Percentiles rank a stretch among this genome's conserved stretches.
Evolutionary conservation across 2,797 vertebrate genomes (phyloP).

Genomic region (Anguilla anguilla): DNA sequence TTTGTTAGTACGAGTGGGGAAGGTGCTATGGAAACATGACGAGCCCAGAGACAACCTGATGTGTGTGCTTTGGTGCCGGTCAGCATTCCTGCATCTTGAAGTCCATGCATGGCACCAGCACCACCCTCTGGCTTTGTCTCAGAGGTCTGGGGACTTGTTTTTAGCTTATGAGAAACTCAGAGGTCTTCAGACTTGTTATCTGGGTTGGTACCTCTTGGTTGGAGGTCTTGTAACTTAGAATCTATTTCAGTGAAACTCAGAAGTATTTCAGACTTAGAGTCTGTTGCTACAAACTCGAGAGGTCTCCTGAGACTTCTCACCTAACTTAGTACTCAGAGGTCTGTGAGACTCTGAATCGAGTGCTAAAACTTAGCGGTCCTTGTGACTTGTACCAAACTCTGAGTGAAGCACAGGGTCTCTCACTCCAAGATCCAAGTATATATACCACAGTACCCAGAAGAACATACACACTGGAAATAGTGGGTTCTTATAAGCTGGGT

Average conservation of each 20-base stretch:
- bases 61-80: not conserved
- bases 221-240: too few species aligned
- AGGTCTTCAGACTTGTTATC: too few species aligned
- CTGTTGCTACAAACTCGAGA: not conserved
- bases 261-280: too few species aligned
- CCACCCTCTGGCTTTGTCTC: not conserved
- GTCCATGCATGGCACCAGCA: not conserved
- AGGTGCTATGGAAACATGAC: not conserved
- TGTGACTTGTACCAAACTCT: not conserved
- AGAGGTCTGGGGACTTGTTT: not conserved
- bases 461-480: too few species aligned
- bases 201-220: too few species aligned
- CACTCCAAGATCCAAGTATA: too few species aligned
- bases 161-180: not conserved
- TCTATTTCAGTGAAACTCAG: not conserved
- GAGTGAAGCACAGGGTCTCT: too few species aligned
- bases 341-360: not conserved
- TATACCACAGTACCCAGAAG: too few species aligned
- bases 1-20: not conserved
- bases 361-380: not conserved
- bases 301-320: not conserved
- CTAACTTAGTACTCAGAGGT: too few species aligned
- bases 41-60: not conserved
- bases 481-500: too few species aligned
- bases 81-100: not conserved